These are phyloP conservation scores for Drosophila nr. perissopoda DNA, from an alignment of 2,888 invertebrate genomes.

Conservation along the genomic window DNA sequence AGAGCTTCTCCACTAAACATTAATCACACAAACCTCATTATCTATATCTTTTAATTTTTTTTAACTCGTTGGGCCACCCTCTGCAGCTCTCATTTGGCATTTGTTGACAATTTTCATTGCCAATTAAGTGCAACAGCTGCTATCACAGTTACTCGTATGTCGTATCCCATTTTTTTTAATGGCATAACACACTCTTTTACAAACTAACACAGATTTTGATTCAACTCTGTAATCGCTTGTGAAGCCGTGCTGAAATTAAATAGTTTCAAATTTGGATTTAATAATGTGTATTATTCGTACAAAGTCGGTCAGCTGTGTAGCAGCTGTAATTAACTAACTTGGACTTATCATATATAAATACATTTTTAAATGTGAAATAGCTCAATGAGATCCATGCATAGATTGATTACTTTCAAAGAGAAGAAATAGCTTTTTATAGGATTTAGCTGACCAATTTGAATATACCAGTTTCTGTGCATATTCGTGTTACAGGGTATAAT, in stretches of 20 bases:
- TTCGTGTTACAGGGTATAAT: constrained; percentile 1
- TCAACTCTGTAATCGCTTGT: constrained; percentile 9
- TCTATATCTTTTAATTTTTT: background rate
- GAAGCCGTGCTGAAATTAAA: constrained; percentile 5
- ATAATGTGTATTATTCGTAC: constrained; percentile 1
- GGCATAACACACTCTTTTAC: constrained; percentile 37
- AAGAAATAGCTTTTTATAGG: background rate
- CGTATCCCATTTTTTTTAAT: constrained; percentile 30
- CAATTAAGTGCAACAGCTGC: constrained; percentile 73
- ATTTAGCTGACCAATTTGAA: background rate
- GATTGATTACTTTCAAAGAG: background rate
- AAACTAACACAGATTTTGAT: constrained; percentile 24
- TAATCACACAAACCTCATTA: background rate
- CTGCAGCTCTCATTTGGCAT: constrained; percentile 35
- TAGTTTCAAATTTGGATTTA: constrained; percentile 16
- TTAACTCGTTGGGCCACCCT: constrained; percentile 1
- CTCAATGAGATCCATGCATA: background rate
- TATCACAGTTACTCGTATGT: constrained; percentile 18
- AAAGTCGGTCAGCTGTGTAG: background rate
- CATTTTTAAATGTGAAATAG: background rate
- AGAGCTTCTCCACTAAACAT: background rate
- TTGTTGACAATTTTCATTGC: constrained; percentile 71
- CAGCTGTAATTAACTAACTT: constrained; percentile 12
- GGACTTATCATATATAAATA: background rate
- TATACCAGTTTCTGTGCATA: background rate